Conservation (phyloP, 30 jellyfish, hydroid and myxozoan species). For the Hydractinia symbiolongicarpus region DNA sequence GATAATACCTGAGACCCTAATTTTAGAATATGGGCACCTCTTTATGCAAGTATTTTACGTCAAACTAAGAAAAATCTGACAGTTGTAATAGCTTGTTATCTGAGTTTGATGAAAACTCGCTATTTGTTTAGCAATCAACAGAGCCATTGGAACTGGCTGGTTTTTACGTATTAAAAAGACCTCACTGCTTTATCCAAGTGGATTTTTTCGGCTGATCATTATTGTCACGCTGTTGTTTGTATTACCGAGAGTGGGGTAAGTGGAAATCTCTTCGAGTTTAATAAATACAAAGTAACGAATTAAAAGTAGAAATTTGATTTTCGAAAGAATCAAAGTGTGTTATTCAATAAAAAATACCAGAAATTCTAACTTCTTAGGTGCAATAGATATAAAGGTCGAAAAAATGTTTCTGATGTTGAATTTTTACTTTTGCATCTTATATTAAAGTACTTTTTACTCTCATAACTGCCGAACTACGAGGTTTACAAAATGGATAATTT, state of each 20-base stretch:
- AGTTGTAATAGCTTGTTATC: neutral
- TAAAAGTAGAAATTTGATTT: neutral
- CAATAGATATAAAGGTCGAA: neutral
- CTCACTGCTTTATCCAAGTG: conserved; percentile 11
- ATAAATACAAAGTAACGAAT: neutral
- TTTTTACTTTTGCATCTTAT: neutral
- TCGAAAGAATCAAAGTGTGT: neutral
- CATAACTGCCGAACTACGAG: too few species aligned
- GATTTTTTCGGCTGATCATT: neutral
- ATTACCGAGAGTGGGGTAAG: neutral
- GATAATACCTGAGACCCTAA: too few species aligned
- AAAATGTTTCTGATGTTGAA: neutral
- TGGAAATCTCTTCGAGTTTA: neutral
- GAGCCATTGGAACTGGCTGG: conserved; percentile 22
- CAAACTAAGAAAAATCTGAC: too few species aligned
- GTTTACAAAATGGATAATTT: too few species aligned
- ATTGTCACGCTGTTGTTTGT: neutral
- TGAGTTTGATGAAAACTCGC: neutral
- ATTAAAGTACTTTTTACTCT: too few species aligned
- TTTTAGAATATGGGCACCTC: too few species aligned
- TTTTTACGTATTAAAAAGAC: conserved; percentile 15
- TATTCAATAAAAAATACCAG: neutral
- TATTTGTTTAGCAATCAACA: conserved; percentile 10
- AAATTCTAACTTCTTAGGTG: neutral
- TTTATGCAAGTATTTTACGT: too few species aligned